phyloP scores from a whole-genome alignment of 2,113 vertebrate species.

The Brachirus orientalis region DNA sequence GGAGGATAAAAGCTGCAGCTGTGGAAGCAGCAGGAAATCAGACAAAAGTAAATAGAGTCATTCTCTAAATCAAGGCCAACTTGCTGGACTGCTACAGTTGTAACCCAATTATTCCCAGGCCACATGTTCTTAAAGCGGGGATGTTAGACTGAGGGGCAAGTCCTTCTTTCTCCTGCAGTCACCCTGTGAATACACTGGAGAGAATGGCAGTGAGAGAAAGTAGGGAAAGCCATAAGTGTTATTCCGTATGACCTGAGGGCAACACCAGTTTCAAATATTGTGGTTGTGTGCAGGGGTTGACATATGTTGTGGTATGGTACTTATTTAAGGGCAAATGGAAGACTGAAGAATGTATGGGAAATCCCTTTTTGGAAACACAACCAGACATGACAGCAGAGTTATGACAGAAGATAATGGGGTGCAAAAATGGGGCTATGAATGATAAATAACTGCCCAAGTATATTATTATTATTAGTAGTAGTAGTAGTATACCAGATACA shows the following conservation, averaged over 20 bases:
- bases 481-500: too few relatives aligned
- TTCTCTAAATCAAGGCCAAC: conserved; percentile 65
- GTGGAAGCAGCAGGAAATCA: conserved; percentile 56
- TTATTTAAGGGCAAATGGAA: conserved; percentile 16
- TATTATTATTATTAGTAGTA: too few relatives aligned
- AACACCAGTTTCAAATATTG: conserved; percentile 23
- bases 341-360: background rate
- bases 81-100: conserved; percentile 52
- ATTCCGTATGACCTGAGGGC: conserved; percentile 49
- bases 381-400: too few relatives aligned
- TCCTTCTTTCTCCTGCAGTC: conserved; percentile 37
- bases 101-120: conserved; percentile 68
- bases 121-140: conserved; percentile 63
- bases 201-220: conserved; percentile 16
- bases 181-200: conserved; percentile 50
- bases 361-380: background rate
- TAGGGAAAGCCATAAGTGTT: conserved; percentile 23
- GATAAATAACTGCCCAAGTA: too few relatives aligned
- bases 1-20: conserved; percentile 60
- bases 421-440: too few relatives aligned
- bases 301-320: background rate
- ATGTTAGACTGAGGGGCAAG: conserved; percentile 39
- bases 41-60: conserved; percentile 63
- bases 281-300: conserved; percentile 11
- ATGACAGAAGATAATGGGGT: too few relatives aligned